Conservation (phyloP, 1,140 invertebrate genomes). For the Drosophila murphyi region DNA sequence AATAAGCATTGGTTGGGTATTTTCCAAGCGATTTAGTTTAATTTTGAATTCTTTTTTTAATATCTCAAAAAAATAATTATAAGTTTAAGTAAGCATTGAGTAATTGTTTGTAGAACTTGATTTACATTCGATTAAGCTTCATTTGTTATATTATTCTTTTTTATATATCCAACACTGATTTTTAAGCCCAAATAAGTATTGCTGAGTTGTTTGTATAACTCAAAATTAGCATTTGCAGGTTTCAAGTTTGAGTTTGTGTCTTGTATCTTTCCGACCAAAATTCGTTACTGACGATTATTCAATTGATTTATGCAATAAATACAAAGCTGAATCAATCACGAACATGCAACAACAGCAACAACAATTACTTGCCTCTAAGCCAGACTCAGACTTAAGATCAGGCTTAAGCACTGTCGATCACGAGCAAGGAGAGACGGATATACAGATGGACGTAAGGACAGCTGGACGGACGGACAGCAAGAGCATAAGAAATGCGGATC, state of each 20-base stretch:
- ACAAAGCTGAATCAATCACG: conserved; percentile 64
- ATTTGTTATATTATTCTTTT: too few species aligned
- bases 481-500: conserved; percentile 29
- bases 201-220: background rate
- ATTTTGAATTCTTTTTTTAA: too few species aligned
- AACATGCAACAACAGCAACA: conserved; percentile 25
- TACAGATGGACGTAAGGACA: too few species aligned
- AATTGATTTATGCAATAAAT: conserved; percentile 48
- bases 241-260: background rate
- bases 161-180: too few species aligned
- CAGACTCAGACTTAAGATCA: background rate
- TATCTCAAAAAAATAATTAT: too few species aligned
- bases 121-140: too few species aligned
- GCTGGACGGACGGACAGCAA: background rate
- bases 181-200: background rate
- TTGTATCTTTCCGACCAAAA: conserved; percentile 21
- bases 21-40: too few species aligned
- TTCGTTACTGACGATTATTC: conserved; percentile 30
- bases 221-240: background rate
- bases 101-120: too few species aligned
- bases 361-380: conserved; percentile 3
- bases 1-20: too few species aligned
- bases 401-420: background rate
- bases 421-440: conserved; percentile 4
- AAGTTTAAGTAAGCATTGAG: too few species aligned